Evolutionary conservation across 2,888 invertebrate species (phyloP).

Genomic region (Myopa tessellatipennis): DNA sequence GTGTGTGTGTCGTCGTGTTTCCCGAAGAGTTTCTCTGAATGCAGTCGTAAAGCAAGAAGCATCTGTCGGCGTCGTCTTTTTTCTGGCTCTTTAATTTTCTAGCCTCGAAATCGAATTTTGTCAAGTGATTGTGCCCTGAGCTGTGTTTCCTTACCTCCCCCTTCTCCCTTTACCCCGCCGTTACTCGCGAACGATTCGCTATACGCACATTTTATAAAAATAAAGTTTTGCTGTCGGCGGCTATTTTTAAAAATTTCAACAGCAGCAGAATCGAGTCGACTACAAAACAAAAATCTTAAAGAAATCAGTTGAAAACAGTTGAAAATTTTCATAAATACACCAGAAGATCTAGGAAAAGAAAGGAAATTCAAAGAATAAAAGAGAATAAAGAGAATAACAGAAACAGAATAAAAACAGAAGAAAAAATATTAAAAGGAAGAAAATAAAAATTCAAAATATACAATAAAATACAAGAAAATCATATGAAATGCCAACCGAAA

Average conservation of each 20-base stretch:
- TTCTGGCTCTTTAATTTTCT: too few species aligned
- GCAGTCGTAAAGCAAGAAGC: too few species aligned
- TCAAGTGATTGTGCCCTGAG: neutral
- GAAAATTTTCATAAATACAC: neutral
- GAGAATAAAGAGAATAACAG: neutral
- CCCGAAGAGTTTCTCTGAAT: too few species aligned
- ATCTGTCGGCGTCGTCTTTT: too few species aligned
- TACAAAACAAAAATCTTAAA: neutral
- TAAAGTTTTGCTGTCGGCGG: slow-evolving; percentile 22
- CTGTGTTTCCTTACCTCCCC: neutral
- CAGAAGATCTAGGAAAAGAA: too few species aligned
- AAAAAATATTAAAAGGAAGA: neutral
- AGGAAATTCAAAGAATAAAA: neutral
- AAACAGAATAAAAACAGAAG: too few species aligned
- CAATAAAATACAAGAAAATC: neutral
- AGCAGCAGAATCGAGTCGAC: too few species aligned
- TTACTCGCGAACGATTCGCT: neutral
- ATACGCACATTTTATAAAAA: slow-evolving; percentile 17
- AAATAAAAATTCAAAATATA: neutral
- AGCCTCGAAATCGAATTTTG: neutral
- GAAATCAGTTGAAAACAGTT: neutral
- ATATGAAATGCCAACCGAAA: neutral
- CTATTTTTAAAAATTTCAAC: slow-evolving; percentile 28
- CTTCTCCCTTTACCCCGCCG: neutral
- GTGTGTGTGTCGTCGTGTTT: too few species aligned